phyloP scores from a whole-genome alignment of 2,888 invertebrate species.

The Tetranychus piercei region DNA sequence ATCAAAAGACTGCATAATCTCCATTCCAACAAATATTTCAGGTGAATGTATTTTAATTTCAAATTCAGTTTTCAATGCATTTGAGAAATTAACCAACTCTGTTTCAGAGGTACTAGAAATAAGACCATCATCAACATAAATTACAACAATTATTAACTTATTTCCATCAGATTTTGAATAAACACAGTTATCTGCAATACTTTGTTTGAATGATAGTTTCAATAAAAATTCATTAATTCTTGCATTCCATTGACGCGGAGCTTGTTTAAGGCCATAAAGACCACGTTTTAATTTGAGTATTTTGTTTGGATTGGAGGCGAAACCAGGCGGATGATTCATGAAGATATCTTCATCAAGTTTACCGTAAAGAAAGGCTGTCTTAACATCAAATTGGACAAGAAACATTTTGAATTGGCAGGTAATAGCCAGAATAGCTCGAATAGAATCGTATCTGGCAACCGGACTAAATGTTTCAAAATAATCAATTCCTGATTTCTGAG shows the following conservation, averaged over 20 bases:
- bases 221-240: no score
- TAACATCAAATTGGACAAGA: slow-evolving; percentile 22
- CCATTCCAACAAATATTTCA: slow-evolving; percentile 12
- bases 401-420: slow-evolving; percentile 14
- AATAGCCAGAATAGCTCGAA: slow-evolving; percentile 22
- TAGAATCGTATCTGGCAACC: slow-evolving; percentile 20
- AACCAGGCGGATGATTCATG: slow-evolving; percentile 26
- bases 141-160: slow-evolving; percentile 8
- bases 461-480: slow-evolving; percentile 26
- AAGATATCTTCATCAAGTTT: slow-evolving; percentile 22
- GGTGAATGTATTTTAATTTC: slow-evolving; percentile 6
- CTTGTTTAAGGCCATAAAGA: no score
- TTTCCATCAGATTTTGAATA: slow-evolving; percentile 4
- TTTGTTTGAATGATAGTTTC: no score
- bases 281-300: no score
- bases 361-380: slow-evolving; percentile 25
- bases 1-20: background rate
- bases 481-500: slow-evolving; percentile 16
- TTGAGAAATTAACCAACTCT: no score
- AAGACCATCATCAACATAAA: slow-evolving; percentile 24
- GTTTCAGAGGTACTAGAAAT: background rate
- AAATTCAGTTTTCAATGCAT: background rate
- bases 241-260: no score
- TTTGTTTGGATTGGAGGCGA: background rate
- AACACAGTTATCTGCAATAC: slow-evolving; percentile 22